Evolutionary conservation across 2,113 vertebrate genomes (phyloP), one percentile per base, ranked within the genome.

Genomic region (Falco punctatus): DNA sequence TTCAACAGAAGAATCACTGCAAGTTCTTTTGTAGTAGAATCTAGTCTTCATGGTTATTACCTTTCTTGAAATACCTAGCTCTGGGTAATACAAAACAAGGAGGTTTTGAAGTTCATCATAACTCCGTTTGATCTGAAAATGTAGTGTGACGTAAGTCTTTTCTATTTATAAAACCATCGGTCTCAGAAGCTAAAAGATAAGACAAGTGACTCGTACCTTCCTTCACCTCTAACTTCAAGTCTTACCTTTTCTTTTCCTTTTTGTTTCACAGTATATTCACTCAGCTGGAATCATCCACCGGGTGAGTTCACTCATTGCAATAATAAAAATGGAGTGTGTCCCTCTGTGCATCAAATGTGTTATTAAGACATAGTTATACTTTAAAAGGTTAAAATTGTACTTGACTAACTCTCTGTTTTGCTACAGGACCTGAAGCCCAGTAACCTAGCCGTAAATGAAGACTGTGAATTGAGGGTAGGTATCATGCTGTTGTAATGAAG

Each of bases 221-320:
- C 26, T 90, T 88, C 52, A 71, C 23, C 15, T 94, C 46, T 51
- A 85, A 83, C 19, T 91, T 92, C 44, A 88, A 35, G 74, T 80
- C 44, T 96, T 73, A 92, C 11, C 1, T 51, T 58, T 64, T 57
- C 48, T 66, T 84, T 30, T 10, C 21, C 35, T 52, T 83, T 88
- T 90, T 80, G 18, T 94, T 96, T 81, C 88, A 96, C 98, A 99
- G 99, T 99, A 99, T 97, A 99, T 99, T 97, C 99, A 99, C 97
- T 99, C 99, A 54, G 99, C 99, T 4, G 99, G 99, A 97, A 98
- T 99, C 98, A 99, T 99, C 92, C 99, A 99, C 96, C 98, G 99
- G 98, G 99, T 99, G 97, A 99, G 99, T 98, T 95, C 40, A 62
- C 35, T 87, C 42, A 52, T 33, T 80, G 42, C 4, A 3, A 42